Percentiles rank a stretch among this genome's conserved stretches.
phyloP scores from a whole-genome alignment of 1,140 invertebrate genomes.

The Cotesia chilonis region DNA sequence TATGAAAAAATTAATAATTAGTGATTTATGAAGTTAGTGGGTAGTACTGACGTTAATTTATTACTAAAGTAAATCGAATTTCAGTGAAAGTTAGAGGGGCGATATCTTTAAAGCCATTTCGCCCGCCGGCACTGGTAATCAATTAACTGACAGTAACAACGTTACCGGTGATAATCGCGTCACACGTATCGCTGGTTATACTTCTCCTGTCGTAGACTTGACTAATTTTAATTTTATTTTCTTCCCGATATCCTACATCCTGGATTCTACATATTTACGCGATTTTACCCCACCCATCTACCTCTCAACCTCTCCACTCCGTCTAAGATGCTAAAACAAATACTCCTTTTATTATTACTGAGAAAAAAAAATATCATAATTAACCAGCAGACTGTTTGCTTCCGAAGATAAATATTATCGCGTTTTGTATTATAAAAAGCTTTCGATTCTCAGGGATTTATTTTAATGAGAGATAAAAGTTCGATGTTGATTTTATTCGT shows the following conservation, averaged over 20 bases:
- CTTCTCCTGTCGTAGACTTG: conserved; percentile 10
- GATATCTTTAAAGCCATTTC: conserved; percentile 24
- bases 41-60: conserved; percentile 22
- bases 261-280: background rate
- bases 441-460: too few species aligned
- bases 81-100: conserved; percentile 26
- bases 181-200: background rate
- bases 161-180: conserved; percentile 30
- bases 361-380: too few species aligned
- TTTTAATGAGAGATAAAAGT: too few species aligned
- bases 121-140: conserved; percentile 28
- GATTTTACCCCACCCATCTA: background rate
- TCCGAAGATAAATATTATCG: too few species aligned
- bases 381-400: too few species aligned
- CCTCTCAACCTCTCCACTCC: too few species aligned
- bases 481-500: too few species aligned
- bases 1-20: too few species aligned
- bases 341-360: too few species aligned
- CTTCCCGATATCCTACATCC: background rate
- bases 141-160: conserved; percentile 33
- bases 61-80: conserved; percentile 27
- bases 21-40: background rate
- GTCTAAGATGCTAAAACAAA: too few species aligned
- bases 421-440: too few species aligned
- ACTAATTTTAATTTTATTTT: too few species aligned